Conservation (phyloP, 2,888 invertebrate species). For the Sipunculus nudus region DNA sequence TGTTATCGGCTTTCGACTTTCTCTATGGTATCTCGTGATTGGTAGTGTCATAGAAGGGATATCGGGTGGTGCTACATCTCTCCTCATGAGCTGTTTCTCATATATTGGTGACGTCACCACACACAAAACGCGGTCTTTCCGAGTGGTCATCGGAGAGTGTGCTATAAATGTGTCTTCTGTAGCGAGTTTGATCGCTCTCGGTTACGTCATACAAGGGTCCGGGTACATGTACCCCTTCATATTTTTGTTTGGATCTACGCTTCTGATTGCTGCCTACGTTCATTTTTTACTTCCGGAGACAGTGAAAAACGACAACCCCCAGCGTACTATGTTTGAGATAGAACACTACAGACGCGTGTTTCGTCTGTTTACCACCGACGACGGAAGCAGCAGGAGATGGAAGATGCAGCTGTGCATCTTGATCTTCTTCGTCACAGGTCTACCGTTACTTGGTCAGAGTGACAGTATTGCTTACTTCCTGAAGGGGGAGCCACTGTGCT, state of each 20-base stretch:
- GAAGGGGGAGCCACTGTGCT: too few species aligned
- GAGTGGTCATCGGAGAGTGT: conserved; percentile 3
- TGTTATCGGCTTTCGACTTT: neutral
- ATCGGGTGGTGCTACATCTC: neutral
- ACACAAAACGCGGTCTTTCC: conserved; percentile 1
- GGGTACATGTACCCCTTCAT: conserved; percentile 8
- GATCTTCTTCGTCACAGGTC: conserved; percentile 1
- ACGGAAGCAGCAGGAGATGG: neutral
- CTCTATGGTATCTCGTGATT: neutral
- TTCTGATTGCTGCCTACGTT: too few species aligned
- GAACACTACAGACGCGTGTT: too few species aligned
- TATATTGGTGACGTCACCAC: conserved; percentile 13
- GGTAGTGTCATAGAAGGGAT: neutral
- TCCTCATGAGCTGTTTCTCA: neutral
- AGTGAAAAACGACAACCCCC: too few species aligned
- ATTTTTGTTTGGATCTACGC: too few species aligned
- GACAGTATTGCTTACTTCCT: too few species aligned
- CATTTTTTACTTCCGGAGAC: too few species aligned
- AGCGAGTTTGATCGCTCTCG: neutral
- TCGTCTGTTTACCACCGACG: conserved; percentile 3
- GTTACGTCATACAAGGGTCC: conserved; percentile 2
- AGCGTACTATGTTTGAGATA: too few species aligned
- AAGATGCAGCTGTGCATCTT: neutral
- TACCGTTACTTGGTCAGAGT: too few species aligned
- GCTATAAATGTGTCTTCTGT: neutral